Percentiles rank a stretch among this genome's conserved stretches.
Evolutionary conservation across 2,888 invertebrate species (phyloP).

Genomic region (Erebia ligea): DNA sequence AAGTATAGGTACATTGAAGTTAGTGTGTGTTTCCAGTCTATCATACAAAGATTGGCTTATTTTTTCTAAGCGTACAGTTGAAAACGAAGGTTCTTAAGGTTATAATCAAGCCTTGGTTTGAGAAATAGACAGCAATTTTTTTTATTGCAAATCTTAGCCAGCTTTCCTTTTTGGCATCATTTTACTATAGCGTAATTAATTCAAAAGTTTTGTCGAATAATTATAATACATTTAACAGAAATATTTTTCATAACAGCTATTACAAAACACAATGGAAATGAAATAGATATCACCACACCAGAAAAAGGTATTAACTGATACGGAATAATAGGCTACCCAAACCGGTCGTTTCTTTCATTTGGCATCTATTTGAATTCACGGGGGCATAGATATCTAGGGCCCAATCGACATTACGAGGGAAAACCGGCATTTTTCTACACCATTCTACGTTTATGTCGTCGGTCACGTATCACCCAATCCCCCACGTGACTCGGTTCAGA

Average conservation of each 20-base stretch:
- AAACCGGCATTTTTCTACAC: constrained; percentile 43
- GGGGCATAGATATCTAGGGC: constrained; percentile 40
- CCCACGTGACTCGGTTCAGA: constrained; percentile 48
- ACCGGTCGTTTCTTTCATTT: constrained; percentile 37
- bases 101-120: too few relatives aligned
- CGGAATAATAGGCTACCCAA: constrained; percentile 34
- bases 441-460: constrained; percentile 43
- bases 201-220: too few relatives aligned
- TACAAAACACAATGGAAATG: not conserved
- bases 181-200: too few relatives aligned
- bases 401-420: constrained; percentile 42
- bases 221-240: too few relatives aligned
- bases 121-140: too few relatives aligned
- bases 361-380: constrained; percentile 42
- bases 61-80: too few relatives aligned
- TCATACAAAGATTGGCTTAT: too few relatives aligned
- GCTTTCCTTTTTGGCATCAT: too few relatives aligned
- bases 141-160: too few relatives aligned
- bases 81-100: too few relatives aligned
- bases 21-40: too few relatives aligned
- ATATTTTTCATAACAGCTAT: not conserved
- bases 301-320: constrained; percentile 25
- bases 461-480: constrained; percentile 52
- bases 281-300: not conserved
- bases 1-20: too few relatives aligned